Evolutionary conservation across 2,888 invertebrate genomes (phyloP), one percentile per base, ranked within the genome.

Genomic region (Drosophila pseudotalamancana): DNA sequence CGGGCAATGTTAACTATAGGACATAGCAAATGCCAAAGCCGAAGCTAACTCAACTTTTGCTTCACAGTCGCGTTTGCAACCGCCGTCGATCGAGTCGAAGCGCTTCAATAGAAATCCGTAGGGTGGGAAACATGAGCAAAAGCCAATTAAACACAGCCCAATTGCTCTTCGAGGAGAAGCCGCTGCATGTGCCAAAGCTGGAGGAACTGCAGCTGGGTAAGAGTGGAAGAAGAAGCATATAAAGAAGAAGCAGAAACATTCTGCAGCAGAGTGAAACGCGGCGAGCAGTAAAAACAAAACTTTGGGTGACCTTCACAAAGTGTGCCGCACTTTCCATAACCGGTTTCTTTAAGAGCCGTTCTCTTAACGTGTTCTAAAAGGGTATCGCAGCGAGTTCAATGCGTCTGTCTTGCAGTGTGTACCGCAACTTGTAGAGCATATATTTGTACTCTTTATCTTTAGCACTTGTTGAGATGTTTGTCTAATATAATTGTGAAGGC

Each of bases 161-260:
- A 40, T 68, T 94, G 63, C 88, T 92, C 2, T 92, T 93, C 67
- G 92, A 92, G 83, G 93, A 93, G 87, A 94, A 94, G 88, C 77
- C 92, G n/a, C 91, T 95, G 23, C 90, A 92, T 88, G 92, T 92
- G 55, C 95, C 95, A 11, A 89, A 93, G 0, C 90, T 95, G 31
- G 92, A 94, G 32, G 95, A 96, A 90, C 89, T 95, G n/a, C 94
- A 93, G 48, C 91, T 93, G 80, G 94, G 91, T 90, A 46, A 78
- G 86, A 60, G 18, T 11, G 6, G 9, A 1, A 53, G 43, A 12
- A 14, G n/a, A 11, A 29, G 85, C 63, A 54, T 23, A 12, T 18
- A n/a, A 27, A 32, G 6, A 21, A 50, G 49, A 16, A 48, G n/a
- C 9, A 25, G n/a, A 0, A 23, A 23, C 8, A 40, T 5, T 14